Conservation (phyloP, 2,113 vertebrate genomes). For the Rhynchomys soricoides region DNA sequence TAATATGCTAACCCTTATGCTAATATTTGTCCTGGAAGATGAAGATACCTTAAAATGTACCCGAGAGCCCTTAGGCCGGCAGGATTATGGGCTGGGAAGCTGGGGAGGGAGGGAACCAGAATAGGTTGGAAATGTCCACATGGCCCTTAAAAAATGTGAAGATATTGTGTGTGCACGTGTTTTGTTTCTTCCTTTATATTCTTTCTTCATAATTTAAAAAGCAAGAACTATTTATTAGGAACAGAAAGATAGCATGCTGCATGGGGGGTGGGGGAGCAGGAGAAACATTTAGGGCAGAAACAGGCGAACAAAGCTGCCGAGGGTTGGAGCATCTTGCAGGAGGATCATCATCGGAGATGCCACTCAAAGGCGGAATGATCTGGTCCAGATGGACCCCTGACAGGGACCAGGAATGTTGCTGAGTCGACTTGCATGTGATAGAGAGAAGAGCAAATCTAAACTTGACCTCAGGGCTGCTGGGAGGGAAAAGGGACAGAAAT, state of each 20-base stretch:
- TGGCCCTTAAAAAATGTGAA: background rate
- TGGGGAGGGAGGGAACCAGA: background rate
- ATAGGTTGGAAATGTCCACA: background rate
- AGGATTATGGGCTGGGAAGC: background rate
- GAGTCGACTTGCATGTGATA: background rate
- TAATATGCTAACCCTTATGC: slow-evolving; percentile 46
- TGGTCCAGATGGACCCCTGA: background rate
- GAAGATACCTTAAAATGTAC: slow-evolving; percentile 35
- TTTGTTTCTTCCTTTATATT: background rate
- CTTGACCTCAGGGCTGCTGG: background rate
- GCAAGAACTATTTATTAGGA: background rate
- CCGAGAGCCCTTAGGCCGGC: background rate
- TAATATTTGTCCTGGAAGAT: slow-evolving; percentile 47
- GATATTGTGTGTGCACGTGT: background rate
- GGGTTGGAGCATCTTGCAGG: background rate
- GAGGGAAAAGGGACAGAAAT: background rate
- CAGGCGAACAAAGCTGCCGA: background rate
- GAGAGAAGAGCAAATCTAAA: background rate
- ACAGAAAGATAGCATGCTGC: background rate
- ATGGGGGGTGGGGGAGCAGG: background rate
- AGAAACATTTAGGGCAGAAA: background rate
- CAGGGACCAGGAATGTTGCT: background rate
- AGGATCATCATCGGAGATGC: background rate
- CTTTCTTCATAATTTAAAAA: background rate
- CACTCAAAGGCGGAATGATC: background rate